Conservation (phyloP, 2,797 vertebrate species). For the Heliangelus exortis region DNA sequence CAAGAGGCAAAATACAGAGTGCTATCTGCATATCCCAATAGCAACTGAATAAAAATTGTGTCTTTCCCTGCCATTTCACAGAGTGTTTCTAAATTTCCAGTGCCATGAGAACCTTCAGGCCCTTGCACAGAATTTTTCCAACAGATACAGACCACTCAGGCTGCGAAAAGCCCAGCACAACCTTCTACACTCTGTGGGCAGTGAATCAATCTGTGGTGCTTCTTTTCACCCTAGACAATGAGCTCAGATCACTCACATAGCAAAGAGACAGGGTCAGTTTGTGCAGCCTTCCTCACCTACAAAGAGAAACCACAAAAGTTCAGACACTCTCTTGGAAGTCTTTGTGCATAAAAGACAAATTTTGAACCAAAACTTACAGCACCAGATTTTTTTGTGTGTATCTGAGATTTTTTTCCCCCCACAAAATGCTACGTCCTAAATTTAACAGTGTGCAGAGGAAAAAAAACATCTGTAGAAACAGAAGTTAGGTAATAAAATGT, state of each 20-base stretch:
- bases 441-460: background rate
- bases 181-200: background rate
- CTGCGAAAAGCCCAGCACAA: background rate
- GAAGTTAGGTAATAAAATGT: background rate
- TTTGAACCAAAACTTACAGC: background rate
- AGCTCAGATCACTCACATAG: background rate
- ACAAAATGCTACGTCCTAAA: background rate
- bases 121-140: background rate
- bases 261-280: background rate
- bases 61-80: background rate
- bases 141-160: background rate
- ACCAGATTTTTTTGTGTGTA: background rate
- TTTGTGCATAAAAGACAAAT: background rate
- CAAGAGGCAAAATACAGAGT: background rate
- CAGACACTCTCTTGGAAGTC: background rate
- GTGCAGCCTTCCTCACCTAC: background rate
- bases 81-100: background rate
- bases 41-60: accelerated
- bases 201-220: background rate
- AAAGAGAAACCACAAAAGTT: background rate
- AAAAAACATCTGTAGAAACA: background rate
- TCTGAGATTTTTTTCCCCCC: background rate
- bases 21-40: background rate
- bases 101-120: background rate
- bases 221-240: background rate